phyloP scores from a whole-genome alignment of 2,113 vertebrate species.

The Chaetorhynchus papuensis region DNA sequence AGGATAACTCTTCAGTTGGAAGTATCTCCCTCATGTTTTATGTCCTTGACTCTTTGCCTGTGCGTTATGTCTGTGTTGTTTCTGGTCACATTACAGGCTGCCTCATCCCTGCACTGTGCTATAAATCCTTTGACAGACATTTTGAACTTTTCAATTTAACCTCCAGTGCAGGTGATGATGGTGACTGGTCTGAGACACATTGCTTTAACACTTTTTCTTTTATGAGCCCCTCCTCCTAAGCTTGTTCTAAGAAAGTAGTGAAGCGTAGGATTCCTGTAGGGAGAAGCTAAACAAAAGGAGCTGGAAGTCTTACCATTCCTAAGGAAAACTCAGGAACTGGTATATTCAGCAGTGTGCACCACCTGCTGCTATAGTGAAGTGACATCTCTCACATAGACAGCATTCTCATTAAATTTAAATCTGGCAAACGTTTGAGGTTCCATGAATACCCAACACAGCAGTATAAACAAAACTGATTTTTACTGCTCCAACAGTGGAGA shows the following conservation, averaged over 20 bases:
- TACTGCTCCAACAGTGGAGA: not conserved
- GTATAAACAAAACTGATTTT: not conserved
- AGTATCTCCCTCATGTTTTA: not conserved
- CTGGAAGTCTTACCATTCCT: not conserved
- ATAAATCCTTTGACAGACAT: not conserved
- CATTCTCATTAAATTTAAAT: not conserved
- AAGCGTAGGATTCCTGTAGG: not conserved
- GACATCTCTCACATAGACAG: not conserved
- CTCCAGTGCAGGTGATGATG: not conserved
- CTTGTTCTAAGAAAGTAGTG: not conserved
- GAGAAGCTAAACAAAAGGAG: not conserved
- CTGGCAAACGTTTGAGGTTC: not conserved
- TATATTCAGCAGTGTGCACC: not conserved
- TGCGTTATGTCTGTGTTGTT: not conserved
- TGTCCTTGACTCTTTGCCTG: not conserved
- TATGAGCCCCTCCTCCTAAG: not conserved
- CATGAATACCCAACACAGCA: not conserved
- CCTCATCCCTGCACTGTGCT: not conserved
- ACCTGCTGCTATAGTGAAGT: not conserved
- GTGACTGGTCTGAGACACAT: not conserved
- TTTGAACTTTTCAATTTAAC: not conserved
- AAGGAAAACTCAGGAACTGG: not conserved
- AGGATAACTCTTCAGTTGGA: not conserved
- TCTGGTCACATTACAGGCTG: not conserved
- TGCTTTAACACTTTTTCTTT: not conserved